These are phyloP conservation scores for Atta colombica DNA, from an alignment of 1,140 invertebrate species.

Conservation along the genomic window DNA sequence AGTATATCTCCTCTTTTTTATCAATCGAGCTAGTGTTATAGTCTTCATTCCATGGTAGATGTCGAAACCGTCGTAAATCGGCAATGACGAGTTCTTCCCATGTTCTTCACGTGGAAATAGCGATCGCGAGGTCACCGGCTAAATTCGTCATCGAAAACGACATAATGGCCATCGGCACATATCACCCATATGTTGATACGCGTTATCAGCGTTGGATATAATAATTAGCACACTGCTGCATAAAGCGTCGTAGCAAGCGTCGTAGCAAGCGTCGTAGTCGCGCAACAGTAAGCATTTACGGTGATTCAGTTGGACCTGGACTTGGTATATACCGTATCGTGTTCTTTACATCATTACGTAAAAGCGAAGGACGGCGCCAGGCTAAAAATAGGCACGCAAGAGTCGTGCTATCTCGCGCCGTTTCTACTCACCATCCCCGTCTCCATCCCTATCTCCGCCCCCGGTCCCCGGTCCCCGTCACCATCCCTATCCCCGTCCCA, in stretches of 20 bases:
- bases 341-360: slow-evolving; percentile 77
- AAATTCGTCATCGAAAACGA: slow-evolving; percentile 32
- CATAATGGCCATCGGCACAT: slow-evolving; percentile 7
- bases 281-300: neutral
- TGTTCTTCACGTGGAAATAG: slow-evolving; percentile 22
- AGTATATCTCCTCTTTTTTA: neutral
- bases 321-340: slow-evolving; percentile 38
- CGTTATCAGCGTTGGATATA: neutral
- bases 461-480: neutral
- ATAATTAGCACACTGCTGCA: neutral
- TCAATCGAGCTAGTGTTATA: neutral
- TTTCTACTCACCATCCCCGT: slow-evolving; percentile 67
- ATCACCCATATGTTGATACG: neutral
- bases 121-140: slow-evolving; percentile 54
- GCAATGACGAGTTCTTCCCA: slow-evolving; percentile 58
- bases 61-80: slow-evolving; percentile 34
- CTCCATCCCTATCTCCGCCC: slow-evolving; percentile 36
- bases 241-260: neutral
- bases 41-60: slow-evolving; percentile 11
- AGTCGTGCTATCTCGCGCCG: slow-evolving; percentile 74
- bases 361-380: slow-evolving; percentile 81
- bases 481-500: slow-evolving; percentile 6
- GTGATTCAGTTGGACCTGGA: slow-evolving; percentile 44
- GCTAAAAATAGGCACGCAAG: slow-evolving; percentile 81
- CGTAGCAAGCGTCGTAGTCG: no score